Evolutionary conservation across 2,888 invertebrate genomes (phyloP), one percentile per base, ranked within the genome.

Genomic region (Cheiracanthium punctorium): DNA sequence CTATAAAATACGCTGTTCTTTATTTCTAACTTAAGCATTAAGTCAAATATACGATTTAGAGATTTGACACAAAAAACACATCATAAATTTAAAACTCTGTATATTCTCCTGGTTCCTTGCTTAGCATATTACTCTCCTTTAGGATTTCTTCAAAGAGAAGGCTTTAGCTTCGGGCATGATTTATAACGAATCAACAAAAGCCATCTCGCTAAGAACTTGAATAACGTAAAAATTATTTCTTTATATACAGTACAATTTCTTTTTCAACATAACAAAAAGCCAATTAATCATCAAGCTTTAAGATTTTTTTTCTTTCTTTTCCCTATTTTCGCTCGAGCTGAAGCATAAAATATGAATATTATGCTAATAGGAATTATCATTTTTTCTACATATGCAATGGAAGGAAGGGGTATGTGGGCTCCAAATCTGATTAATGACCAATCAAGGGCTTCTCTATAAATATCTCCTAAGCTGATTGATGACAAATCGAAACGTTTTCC

Each of bases 201-300:
- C 58, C 12, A 1, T 24, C 24, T 58, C 24, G 14, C 24, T 17
- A 20, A n/a, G 58, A 58, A 58, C 58, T 58, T 58, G 24, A 58
- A 24, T 58, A 24, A 58, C 58, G 17, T 48, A 5, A 48, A 48
- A 48, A 48, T 48, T 10, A 48, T 48, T 48, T 17, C 58, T 58
- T 58, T 58, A 7, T 24, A 24, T 58, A 24, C 4, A 4, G 1
- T 58, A 24, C 58, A 24, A 24, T 58, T 58, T 58, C 24, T 24
- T 24, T 58, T 58, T 17, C 12, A 48, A 48, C n/a, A n/a, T n/a
- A n/a, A 48, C 20, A 24, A 73, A 74, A 70, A 82, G 70, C 70
- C 82, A 82, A 82, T 82, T 70, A 82, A 82, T 75, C 82, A 75
- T 69, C 41, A 24, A 75, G 70, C 37, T 75, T 82, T 70, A 70